Evolutionary conservation across 2,113 vertebrate genomes (phyloP).

Genomic region (Rhabdomys dilectus): DNA sequence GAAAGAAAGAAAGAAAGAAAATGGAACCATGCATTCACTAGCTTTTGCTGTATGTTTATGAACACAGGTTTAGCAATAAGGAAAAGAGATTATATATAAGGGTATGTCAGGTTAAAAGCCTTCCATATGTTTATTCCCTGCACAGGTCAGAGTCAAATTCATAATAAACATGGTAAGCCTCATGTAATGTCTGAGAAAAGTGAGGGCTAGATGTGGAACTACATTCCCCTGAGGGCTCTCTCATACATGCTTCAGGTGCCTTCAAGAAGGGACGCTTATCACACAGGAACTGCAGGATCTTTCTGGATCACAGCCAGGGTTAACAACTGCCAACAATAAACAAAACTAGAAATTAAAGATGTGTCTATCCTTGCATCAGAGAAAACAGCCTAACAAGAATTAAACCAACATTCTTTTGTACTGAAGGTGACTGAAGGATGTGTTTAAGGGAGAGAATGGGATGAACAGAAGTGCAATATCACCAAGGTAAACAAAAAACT

Average conservation of each 20-base stretch:
- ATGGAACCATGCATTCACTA: neutral
- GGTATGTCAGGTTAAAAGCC: neutral
- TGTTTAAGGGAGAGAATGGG: neutral
- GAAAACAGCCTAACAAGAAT: neutral
- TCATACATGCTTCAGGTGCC: neutral
- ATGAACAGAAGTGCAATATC: neutral
- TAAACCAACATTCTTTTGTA: neutral
- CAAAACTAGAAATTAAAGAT: neutral
- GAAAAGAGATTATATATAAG: neutral
- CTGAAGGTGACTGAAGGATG: neutral
- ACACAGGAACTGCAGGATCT: neutral
- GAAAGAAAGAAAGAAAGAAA: neutral
- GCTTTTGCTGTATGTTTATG: neutral
- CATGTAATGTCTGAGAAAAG: neutral
- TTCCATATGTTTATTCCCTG: neutral
- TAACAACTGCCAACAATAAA: neutral
- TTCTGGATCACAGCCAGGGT: neutral
- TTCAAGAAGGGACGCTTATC: neutral
- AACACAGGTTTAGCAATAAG: neutral
- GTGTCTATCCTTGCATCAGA: neutral
- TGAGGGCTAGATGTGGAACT: neutral
- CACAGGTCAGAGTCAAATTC: neutral
- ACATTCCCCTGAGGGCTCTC: neutral
- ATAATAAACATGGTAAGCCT: neutral
- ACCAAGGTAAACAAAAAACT: neutral